Base-by-base conservation (phyloP, 2,888 invertebrate genomes). In the Idaea straminata region DNA sequence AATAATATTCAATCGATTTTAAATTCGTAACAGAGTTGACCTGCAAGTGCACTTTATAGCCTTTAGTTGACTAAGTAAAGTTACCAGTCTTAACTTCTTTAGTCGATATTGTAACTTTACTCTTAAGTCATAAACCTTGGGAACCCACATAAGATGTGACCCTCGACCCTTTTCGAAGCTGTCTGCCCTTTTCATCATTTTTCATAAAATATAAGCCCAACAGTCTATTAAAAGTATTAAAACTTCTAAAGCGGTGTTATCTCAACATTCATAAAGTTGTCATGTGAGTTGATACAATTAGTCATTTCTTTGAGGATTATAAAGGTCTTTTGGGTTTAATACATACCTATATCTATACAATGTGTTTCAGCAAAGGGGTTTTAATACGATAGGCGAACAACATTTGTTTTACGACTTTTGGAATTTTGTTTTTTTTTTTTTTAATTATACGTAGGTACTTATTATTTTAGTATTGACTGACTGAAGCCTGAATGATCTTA, bases 111-210 rank as follows among this genome's bases (percentile, higher is more conserved):
- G 10, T 47, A 47, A 47, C 47, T 47, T 47, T 10, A 13, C 25
- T 25, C 25, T 47, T 13, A 47, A 47, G 47, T 47, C 10, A 47
- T 47, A 47, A 47, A 47, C 47, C 47, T 47, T 47, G 13, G 4
- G 47, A 47, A 47, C 47, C 47, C 47, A 47, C 13, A 13, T 47
- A 47, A 47, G 47, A 47, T 47, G 5, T 47, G 10, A 47, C 47
- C 47, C 47, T 47, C 47, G 47, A 47, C 47, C 47, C 47, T 47
- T 47, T 47, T 47, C 47, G 47, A 47, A 47, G 47, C 47, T 47
- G 47, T 47, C 47, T 47, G 47, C 47, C 47, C 47, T 47, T 47
- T 47, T 47, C 47, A 47, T 13, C 7, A 13, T 47, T 47, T 47
- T 47, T 47, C 47, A 47, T 47, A 13, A 47, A 47, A 47, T 47